A percentile compares a stretch with the other conserved stretches of the same genome.
Conservation (phyloP, 2,113 vertebrate species). For the Blennius ocellaris region DNA sequence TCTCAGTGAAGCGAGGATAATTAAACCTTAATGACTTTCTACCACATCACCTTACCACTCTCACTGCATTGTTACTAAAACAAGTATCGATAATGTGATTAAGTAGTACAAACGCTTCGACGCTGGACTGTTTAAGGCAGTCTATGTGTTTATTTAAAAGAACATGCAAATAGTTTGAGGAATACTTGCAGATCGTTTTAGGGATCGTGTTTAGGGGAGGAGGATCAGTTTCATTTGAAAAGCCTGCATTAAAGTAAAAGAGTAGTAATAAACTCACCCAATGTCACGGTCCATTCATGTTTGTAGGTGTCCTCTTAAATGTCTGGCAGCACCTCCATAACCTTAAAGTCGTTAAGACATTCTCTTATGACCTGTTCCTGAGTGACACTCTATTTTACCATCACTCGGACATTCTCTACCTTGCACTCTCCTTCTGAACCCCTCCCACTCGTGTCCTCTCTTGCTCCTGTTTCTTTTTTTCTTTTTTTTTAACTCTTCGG, state of each 20-base stretch:
- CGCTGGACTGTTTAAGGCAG: not conserved
- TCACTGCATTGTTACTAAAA: constrained; percentile 46
- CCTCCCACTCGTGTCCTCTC: constrained; percentile 63
- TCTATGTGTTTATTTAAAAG: too few relatives aligned
- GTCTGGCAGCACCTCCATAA: constrained; percentile 34
- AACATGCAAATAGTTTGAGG: too few relatives aligned
- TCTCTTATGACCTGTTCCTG: constrained; percentile 52
- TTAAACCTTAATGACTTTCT: constrained; percentile 81
- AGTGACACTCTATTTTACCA: constrained; percentile 63
- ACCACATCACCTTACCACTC: constrained; percentile 70
- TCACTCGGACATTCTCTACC: constrained; percentile 63
- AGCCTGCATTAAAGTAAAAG: not conserved
- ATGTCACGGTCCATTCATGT: constrained; percentile 23
- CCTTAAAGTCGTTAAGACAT: constrained; percentile 18
- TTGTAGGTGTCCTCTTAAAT: constrained; percentile 24
- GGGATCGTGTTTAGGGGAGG: too few relatives aligned
- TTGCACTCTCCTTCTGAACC: constrained; percentile 58
- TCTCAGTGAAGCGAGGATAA: constrained; percentile 64
- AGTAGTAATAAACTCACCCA: constrained; percentile 62
- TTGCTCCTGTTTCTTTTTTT: constrained; percentile 32
- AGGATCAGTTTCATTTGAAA: constrained; percentile 3
- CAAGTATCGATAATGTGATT: constrained; percentile 4
- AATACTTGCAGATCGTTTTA: too few relatives aligned
- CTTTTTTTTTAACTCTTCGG: constrained; percentile 39
- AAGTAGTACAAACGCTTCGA: not conserved